Evolutionary conservation across 2,113 vertebrate genomes (phyloP).

Genomic region (Sprattus sprattus): DNA sequence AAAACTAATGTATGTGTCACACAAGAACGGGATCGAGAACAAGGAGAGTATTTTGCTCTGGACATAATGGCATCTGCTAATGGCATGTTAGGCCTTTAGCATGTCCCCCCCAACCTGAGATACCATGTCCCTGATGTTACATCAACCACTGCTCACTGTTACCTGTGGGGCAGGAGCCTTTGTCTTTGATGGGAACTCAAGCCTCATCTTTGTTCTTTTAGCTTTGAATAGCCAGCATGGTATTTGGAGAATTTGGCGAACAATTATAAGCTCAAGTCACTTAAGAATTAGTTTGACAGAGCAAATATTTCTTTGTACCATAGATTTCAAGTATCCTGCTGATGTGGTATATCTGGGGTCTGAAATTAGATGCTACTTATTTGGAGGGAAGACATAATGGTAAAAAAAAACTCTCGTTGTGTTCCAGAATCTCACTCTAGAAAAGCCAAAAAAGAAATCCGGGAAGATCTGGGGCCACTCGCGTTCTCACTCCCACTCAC

Average conservation of each 20-base stretch:
- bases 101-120: too few relatives aligned
- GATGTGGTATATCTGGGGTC: neutral
- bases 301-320: neutral
- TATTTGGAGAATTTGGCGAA: neutral
- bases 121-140: neutral
- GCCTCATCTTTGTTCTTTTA: neutral
- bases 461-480: conserved; percentile 79
- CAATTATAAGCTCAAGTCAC: neutral
- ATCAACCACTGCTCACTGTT: neutral
- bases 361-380: neutral
- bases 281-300: neutral
- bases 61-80: too few relatives aligned
- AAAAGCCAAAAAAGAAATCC: conserved; percentile 83
- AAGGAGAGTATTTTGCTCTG: too few relatives aligned
- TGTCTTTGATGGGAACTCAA: neutral
- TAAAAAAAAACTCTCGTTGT: neutral
- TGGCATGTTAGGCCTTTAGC: too few relatives aligned
- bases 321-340: neutral
- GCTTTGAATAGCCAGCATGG: neutral
- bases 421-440: conserved; percentile 66
- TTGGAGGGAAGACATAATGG: neutral
- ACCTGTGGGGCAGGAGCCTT: neutral
- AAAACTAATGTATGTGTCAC: too few relatives aligned
- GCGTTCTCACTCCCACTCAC: conserved; percentile 78
- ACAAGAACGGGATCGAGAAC: too few relatives aligned